These are phyloP conservation scores for Syrrhaptes paradoxus DNA, from an alignment of 2,113 vertebrate species.

Conservation along the genomic window DNA sequence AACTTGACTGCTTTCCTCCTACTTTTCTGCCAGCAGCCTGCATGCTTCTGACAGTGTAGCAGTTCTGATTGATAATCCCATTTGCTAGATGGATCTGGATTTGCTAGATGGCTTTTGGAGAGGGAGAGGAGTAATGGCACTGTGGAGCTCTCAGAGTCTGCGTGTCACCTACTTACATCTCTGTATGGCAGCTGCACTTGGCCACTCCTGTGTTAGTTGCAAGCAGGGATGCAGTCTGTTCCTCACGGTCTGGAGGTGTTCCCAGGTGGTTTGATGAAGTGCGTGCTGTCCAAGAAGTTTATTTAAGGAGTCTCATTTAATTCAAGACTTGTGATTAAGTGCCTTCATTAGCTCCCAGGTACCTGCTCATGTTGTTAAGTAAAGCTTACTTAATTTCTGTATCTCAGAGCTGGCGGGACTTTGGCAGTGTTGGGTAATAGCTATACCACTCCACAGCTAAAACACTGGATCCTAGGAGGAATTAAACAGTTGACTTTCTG, in stretches of 20 bases:
- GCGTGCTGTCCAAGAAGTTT: background rate
- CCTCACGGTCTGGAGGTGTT: background rate
- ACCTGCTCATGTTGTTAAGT: background rate
- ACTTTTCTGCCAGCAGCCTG: background rate
- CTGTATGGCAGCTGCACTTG: background rate
- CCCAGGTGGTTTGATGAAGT: background rate
- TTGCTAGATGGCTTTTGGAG: background rate
- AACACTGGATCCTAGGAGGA: background rate
- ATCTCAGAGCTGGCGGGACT: background rate
- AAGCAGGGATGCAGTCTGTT: background rate
- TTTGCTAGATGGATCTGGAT: background rate
- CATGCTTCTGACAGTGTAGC: background rate
- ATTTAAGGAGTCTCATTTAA: background rate
- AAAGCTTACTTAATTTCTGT: background rate
- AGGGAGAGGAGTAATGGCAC: background rate
- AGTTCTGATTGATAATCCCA: background rate
- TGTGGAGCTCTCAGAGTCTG: background rate
- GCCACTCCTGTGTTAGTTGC: background rate
- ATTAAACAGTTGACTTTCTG: background rate
- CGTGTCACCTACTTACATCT: fast-evolving
- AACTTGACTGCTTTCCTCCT: background rate
- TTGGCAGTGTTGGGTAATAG: background rate
- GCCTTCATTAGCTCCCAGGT: background rate
- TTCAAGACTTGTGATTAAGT: background rate
- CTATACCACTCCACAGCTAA: background rate